A percentile compares a stretch with the other conserved stretches of the same genome.
phyloP scores from a whole-genome alignment of 2,888 invertebrate species.

The Apotomis betuletana region DNA sequence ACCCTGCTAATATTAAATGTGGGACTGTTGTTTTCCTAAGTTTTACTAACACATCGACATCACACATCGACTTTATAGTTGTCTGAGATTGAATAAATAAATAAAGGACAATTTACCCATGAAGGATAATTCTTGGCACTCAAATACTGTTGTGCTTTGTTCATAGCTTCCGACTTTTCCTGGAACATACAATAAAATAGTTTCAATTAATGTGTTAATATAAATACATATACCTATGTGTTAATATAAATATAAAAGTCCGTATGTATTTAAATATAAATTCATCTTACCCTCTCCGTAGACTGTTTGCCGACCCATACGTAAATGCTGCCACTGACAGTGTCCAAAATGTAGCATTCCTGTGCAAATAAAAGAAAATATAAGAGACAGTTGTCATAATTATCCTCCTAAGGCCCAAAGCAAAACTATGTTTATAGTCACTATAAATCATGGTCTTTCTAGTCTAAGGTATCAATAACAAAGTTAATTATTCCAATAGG shows the following conservation, averaged over 20 bases:
- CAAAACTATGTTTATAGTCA: too few relatives aligned
- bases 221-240: too few relatives aligned
- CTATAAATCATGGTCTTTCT: too few relatives aligned
- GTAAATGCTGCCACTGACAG: slow-evolving; percentile 89
- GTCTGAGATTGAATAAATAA: too few relatives aligned
- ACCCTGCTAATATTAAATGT: too few relatives aligned
- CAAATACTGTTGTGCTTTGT: slow-evolving; percentile 87
- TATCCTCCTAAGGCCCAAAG: neutral
- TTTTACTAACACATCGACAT: too few relatives aligned
- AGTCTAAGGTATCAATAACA: too few relatives aligned
- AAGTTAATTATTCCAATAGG: too few relatives aligned
- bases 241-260: too few relatives aligned
- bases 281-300: slow-evolving; percentile 69
- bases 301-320: slow-evolving; percentile 93
- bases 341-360: slow-evolving; percentile 93
- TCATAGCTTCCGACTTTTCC: slow-evolving; percentile 89
- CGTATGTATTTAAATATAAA: neutral
- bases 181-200: slow-evolving; percentile 57
- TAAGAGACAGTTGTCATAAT: neutral
- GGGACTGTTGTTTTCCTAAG: too few relatives aligned
- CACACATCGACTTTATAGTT: too few relatives aligned
- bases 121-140: slow-evolving; percentile 88
- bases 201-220: too few relatives aligned
- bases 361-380: slow-evolving; percentile 53
- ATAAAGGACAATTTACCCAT: slow-evolving; percentile 83